Percentiles rank a stretch among this genome's conserved stretches.
Evolutionary conservation across 2,113 vertebrate species (phyloP).

Genomic region (Cettia cetti): DNA sequence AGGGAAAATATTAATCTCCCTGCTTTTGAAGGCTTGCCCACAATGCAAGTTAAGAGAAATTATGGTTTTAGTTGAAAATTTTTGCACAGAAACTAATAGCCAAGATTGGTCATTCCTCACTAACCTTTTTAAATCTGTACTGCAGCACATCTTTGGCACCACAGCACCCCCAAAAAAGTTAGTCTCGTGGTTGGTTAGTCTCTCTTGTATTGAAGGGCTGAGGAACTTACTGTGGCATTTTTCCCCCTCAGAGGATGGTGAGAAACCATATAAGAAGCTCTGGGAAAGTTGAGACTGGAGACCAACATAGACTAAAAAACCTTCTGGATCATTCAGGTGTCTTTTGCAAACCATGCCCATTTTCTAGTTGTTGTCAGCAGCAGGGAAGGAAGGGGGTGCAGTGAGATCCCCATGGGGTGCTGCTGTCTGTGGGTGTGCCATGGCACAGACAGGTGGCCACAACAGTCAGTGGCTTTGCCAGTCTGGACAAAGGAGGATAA

Average conservation of each 20-base stretch:
- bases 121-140: background rate
- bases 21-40: background rate
- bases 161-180: background rate
- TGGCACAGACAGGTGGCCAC: fast-evolving
- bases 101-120: background rate
- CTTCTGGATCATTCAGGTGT: fast-evolving
- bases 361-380: background rate
- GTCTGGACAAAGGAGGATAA: background rate
- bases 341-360: background rate
- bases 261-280: background rate
- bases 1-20: background rate
- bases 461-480: background rate
- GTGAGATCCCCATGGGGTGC: fast-evolving
- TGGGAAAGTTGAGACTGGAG: background rate
- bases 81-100: background rate
- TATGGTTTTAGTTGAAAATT: background rate
- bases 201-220: background rate
- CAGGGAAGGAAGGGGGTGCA: background rate
- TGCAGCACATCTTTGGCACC: background rate
- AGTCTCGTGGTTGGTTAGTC: background rate
- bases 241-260: background rate
- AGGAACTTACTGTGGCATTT: background rate
- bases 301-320: background rate
- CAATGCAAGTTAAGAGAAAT: background rate
- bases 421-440: background rate